Evolutionary conservation across 2,797 vertebrate species (phyloP).

Genomic region (Buceros bicornis): DNA sequence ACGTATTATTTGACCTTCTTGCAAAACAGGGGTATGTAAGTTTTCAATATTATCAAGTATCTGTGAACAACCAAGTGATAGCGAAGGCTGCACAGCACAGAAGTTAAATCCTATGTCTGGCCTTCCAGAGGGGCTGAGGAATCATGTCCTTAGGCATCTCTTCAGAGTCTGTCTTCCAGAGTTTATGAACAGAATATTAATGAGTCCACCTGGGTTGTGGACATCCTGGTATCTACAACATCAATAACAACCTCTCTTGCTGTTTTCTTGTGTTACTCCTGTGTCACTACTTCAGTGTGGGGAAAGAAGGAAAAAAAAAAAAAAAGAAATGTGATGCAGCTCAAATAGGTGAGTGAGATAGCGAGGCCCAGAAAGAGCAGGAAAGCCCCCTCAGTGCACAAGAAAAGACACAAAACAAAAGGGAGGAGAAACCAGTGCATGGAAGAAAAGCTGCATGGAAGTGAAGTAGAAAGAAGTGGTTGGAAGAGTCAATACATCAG

Average conservation of each 20-base stretch:
- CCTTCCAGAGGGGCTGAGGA: slow-evolving; percentile 33
- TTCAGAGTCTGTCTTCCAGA: neutral
- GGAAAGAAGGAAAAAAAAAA: neutral
- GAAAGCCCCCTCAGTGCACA: rapidly evolving
- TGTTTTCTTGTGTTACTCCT: neutral
- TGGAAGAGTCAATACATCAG: neutral
- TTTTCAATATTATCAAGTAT: slow-evolving; percentile 12
- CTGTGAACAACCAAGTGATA: neutral
- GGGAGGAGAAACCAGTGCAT: neutral
- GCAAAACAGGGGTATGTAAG: neutral
- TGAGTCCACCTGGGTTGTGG: neutral
- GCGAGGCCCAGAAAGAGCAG: neutral
- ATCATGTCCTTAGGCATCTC: neutral
- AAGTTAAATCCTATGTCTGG: neutral
- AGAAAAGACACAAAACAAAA: neutral
- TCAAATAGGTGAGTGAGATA: neutral
- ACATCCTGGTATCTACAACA: neutral
- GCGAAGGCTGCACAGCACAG: neutral
- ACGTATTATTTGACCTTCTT: neutral
- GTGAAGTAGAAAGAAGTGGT: neutral
- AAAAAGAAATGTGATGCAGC: neutral
- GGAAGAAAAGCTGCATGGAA: neutral
- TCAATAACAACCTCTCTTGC: neutral
- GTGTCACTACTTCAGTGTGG: too few relatives aligned
- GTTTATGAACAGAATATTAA: neutral